A percentile compares a stretch with the other conserved stretches of the same genome.
These are phyloP conservation scores for Imbricaverruca yamaguchii DNA, from an alignment of 2,888 invertebrate genomes.

Conservation along the genomic window DNA sequence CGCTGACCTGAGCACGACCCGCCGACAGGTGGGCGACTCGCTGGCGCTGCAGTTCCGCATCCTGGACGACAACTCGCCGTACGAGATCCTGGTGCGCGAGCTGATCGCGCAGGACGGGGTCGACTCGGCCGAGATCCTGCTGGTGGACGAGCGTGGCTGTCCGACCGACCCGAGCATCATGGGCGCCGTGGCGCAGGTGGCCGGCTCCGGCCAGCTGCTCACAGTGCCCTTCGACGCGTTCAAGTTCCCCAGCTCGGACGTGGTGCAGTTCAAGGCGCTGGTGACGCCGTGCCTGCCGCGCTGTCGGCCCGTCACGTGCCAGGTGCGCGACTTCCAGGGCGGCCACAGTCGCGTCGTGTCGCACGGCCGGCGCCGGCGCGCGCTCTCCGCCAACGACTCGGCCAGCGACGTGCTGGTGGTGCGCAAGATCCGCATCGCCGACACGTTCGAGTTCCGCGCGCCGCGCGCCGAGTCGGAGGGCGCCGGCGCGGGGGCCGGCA, in stretches of 20 bases:
- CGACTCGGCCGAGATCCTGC: constrained; percentile 43
- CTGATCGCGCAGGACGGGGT: constrained; percentile 45
- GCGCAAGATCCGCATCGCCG: constrained; percentile 32
- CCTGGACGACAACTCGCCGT: constrained; percentile 42
- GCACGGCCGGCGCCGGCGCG: constrained; percentile 35
- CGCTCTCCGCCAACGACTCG: neutral
- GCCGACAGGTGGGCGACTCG: constrained; percentile 43
- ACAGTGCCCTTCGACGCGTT: constrained; percentile 44
- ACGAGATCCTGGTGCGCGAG: constrained; percentile 47
- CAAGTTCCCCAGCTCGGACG: constrained; percentile 43
- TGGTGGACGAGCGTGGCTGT: constrained; percentile 45
- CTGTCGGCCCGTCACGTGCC: constrained; percentile 40
- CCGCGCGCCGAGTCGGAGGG: neutral
- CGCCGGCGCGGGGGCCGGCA: constrained; percentile 23
- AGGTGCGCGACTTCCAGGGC: constrained; percentile 39
- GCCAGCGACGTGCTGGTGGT: constrained; percentile 29
- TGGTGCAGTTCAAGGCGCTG: constrained; percentile 42
- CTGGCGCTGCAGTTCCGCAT: constrained; percentile 45
- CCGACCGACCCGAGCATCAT: constrained; percentile 44
- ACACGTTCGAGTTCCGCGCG: constrained; percentile 31
- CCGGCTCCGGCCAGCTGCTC: constrained; percentile 34
- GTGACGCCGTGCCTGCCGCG: constrained; percentile 42
- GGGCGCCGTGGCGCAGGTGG: constrained; percentile 38
- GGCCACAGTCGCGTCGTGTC: constrained; percentile 40
- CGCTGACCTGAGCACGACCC: neutral